Base-by-base conservation (phyloP, 1,140 invertebrate species). In the Pararge aegeria region DNA sequence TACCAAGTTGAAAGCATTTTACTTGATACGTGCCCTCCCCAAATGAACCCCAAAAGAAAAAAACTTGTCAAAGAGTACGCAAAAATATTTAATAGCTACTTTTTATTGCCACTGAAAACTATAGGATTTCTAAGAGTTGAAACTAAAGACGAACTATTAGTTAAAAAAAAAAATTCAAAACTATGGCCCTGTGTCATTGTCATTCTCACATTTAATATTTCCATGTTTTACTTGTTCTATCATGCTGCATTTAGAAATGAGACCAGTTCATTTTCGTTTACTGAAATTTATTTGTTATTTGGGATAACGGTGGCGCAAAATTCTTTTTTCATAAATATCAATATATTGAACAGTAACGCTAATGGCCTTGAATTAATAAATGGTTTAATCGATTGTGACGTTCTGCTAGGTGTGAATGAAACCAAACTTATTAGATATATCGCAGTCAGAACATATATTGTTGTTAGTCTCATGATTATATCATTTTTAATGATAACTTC, bases 381-480 rank as follows among this genome's bases (percentile, higher is more conserved):
- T 5, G 42, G 48, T 15, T 66, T 61, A 18, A 67, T 81, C 7
- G 60, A 83, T 10, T 70, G 81, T 7, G 82, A 83, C 50, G 38
- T 53, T 21, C 64, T 78, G 21, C 40, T 85, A 1, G 77, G 77
- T n/a, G 55, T 55, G 5, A 51, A 62, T 5, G 68, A 81, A 53
- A 81, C 82, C 2, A 66, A 65, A 44, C 80, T 81, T 15, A 80
- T 85, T 77, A 73, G 78, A 48, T 48, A 60, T 2, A 55, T 70
- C 15, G 34, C 54, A 10, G 21, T 40, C 10, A 66, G 24, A 42
- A 18, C n/a, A 13, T 59, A 20, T 30, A 21, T 7, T 6, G 1
- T 20, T n/a, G n/a, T 46, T 13, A 9, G 2, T 12, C 5, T 21
- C 19, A 16, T 16, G 6, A 1, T 42, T 0, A 5, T 5, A 5